Percentiles rank a stretch among this genome's conserved stretches.
Conservation (phyloP, 2,113 vertebrate genomes). For the Pterocles burchelli region DNA sequence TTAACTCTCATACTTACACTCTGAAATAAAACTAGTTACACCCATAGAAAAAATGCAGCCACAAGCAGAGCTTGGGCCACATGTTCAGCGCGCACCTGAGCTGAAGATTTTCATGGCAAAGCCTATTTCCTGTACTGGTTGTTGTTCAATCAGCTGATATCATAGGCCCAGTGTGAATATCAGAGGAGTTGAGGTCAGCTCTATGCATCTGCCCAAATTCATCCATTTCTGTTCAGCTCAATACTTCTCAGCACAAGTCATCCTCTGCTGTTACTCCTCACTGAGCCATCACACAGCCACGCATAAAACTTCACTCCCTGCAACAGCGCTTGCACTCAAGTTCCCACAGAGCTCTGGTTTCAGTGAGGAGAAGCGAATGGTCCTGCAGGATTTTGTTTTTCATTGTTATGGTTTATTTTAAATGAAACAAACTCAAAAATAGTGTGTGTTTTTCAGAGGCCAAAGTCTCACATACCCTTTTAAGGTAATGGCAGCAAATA, state of each 20-base stretch:
- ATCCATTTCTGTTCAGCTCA: background rate
- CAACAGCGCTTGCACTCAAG: background rate
- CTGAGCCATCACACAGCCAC: background rate
- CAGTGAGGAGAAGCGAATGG: background rate
- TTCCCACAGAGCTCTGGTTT: background rate
- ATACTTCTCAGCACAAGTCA: background rate
- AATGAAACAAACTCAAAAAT: background rate
- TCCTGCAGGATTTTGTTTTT: background rate
- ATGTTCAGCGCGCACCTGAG: conserved; percentile 29
- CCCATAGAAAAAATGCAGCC: conserved; percentile 38
- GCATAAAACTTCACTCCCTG: background rate
- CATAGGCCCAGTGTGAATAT: conserved; percentile 21
- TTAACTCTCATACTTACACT: conserved; percentile 10
- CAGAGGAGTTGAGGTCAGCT: background rate
- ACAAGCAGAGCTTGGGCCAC: background rate
- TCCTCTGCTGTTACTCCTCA: background rate
- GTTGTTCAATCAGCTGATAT: conserved; percentile 11
- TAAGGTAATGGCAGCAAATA: background rate
- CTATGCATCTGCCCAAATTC: background rate
- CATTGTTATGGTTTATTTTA: background rate
- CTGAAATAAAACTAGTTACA: conserved; percentile 44
- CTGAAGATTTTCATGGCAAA: background rate
- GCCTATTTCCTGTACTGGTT: background rate
- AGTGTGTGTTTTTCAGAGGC: background rate
- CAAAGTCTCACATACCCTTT: background rate